These are phyloP conservation scores for Pristionchus exspectatus DNA, from an alignment of 2,888 invertebrate genomes.

Conservation along the genomic window DNA sequence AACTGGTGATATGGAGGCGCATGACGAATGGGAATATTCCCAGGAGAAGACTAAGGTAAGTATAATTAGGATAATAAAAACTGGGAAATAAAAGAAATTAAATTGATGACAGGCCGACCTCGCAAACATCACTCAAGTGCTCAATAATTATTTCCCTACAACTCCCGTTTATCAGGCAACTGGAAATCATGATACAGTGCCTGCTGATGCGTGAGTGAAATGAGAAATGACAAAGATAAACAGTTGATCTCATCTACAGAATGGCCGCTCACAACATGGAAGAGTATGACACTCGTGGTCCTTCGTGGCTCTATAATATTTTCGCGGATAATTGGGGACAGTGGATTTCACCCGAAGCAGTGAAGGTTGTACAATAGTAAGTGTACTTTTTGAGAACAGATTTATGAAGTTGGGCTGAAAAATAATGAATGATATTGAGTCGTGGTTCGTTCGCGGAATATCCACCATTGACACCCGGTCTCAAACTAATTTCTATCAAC, in stretches of 20 bases:
- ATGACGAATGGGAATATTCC: conserved; percentile 92
- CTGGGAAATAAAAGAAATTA: conserved; percentile 82
- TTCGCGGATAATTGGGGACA: conserved; percentile 88
- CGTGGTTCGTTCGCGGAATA: conserved; percentile 88
- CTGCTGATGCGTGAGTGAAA: conserved; percentile 88
- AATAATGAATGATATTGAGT: conserved; percentile 68
- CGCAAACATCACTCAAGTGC: conserved; percentile 65
- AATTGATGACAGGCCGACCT: conserved; percentile 60
- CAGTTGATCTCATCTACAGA: conserved; percentile 56
- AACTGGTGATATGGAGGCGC: conserved; percentile 90
- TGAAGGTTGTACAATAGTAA: conserved; percentile 68
- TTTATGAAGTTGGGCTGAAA: neutral
- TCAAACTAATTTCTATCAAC: conserved; percentile 75
- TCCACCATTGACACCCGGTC: conserved; percentile 80
- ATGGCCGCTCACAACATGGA: conserved; percentile 80
- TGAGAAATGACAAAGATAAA: neutral
- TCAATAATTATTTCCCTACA: conserved; percentile 84
- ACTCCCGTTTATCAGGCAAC: conserved; percentile 93
- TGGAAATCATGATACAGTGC: conserved; percentile 96
- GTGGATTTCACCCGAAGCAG: conserved; percentile 84
- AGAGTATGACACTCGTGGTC: conserved; percentile 69
- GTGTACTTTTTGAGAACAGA: neutral
- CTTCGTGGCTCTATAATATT: conserved; percentile 90
- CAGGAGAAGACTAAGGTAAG: conserved; percentile 65
- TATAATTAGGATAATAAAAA: too few species aligned